A percentile compares a stretch with the other conserved stretches of the same genome.
Evolutionary conservation across 1,140 invertebrate species (phyloP).

Genomic region (Tetramorium parvispinum): DNA sequence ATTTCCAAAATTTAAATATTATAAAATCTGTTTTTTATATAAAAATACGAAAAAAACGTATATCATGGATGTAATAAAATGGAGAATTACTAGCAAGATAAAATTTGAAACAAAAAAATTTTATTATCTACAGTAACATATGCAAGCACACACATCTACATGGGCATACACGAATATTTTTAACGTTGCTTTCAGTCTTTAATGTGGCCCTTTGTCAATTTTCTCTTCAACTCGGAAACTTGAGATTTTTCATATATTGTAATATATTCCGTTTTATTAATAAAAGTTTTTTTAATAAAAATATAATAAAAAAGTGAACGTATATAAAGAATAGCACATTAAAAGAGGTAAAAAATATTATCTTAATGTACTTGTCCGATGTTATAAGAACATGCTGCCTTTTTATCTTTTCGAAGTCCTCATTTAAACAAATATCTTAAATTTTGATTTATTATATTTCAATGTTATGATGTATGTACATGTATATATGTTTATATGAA

Average conservation of each 20-base stretch:
- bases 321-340: neutral
- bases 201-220: neutral
- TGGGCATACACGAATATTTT: neutral
- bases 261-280: neutral
- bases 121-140: neutral
- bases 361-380: neutral
- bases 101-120: neutral
- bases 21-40: neutral
- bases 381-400: neutral
- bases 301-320: neutral
- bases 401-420: too few species aligned
- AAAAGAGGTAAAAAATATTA: neutral
- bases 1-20: neutral
- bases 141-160: neutral
- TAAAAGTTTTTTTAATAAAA: neutral
- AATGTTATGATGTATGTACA: constrained; percentile 1
- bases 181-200: neutral
- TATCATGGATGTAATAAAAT: neutral
- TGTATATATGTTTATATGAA: neutral
- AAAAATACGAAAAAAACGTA: neutral
- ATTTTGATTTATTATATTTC: neutral
- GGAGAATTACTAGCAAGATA: neutral
- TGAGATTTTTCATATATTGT: neutral
- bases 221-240: neutral
- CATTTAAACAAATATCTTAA: too few species aligned